Evolutionary conservation across 2,888 invertebrate species (phyloP).

Genomic region (Drosophila lacicola): DNA sequence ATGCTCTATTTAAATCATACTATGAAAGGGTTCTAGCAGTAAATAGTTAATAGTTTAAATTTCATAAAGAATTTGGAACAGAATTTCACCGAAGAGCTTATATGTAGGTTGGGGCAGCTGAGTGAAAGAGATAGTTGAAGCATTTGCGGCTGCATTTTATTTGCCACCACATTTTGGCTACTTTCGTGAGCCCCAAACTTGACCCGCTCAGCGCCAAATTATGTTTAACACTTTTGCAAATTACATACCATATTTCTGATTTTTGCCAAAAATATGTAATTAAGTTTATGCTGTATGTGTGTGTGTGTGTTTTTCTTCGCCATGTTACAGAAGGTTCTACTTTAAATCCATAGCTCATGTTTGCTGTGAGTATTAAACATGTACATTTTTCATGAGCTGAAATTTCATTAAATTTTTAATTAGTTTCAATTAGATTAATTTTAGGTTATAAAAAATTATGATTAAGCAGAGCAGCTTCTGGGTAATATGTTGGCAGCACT

Average conservation of each 20-base stretch:
- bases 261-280: slow-evolving; percentile 43
- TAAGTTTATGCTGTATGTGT: slow-evolving; percentile 23
- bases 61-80: too few relatives aligned
- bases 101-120: slow-evolving; percentile 5
- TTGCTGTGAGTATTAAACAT: too few relatives aligned
- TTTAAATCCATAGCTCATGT: too few relatives aligned
- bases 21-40: too few relatives aligned
- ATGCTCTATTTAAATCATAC: too few relatives aligned
- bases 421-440: too few relatives aligned
- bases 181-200: slow-evolving; percentile 61
- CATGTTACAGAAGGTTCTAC: neutral
- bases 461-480: too few relatives aligned
- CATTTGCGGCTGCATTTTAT: slow-evolving; percentile 30
- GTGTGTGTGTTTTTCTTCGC: slow-evolving; percentile 5
- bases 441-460: too few relatives aligned
- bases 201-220: slow-evolving; percentile 53
- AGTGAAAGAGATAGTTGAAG: neutral
- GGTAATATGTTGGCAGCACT: too few relatives aligned
- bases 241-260: slow-evolving; percentile 28
- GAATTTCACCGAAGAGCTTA: neutral
- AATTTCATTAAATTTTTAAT: too few relatives aligned
- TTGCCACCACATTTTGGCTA: slow-evolving; percentile 37
- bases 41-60: too few relatives aligned
- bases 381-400: too few relatives aligned
- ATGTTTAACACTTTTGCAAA: slow-evolving; percentile 60